phyloP scores from a whole-genome alignment of 30 jellyfish, hydroid and myxozoan genomes.

The Cassiopea xamachana region DNA sequence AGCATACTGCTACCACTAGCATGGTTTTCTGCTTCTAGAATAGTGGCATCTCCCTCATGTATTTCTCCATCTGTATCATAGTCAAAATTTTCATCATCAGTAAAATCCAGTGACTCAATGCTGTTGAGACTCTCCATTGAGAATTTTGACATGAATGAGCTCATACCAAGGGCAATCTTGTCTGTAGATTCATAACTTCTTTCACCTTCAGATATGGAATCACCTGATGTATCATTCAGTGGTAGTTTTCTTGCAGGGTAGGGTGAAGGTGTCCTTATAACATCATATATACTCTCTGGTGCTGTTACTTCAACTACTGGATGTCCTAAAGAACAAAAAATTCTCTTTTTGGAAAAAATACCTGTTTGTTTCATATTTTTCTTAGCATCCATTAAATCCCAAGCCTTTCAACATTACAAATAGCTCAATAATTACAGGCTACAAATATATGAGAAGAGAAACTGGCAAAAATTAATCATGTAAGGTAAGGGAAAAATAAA shows the following conservation, averaged over 20 bases:
- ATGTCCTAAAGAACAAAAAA: neutral
- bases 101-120: conserved; percentile 53
- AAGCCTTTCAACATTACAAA: no score
- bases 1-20: neutral
- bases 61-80: conserved; percentile 13
- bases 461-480: no score
- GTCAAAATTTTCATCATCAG: conserved; percentile 58
- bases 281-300: conserved; percentile 38
- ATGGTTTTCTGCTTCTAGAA: neutral
- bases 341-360: no score
- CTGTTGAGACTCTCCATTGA: conserved; percentile 77
- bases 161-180: conserved; percentile 2
- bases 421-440: no score
- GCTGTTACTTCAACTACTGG: neutral
- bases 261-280: conserved; percentile 14
- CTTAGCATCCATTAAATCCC: no score
- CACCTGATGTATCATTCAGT: conserved; percentile 2
- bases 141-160: conserved; percentile 46
- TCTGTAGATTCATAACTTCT: neutral
- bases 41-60: neutral
- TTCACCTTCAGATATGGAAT: conserved; percentile 47
- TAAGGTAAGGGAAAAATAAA: no score
- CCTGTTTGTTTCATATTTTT: no score
- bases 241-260: conserved; percentile 12
- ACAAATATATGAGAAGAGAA: no score